These are phyloP conservation scores for Sapayoa aenigma DNA, from an alignment of 2,113 vertebrate species.

Conservation along the genomic window DNA sequence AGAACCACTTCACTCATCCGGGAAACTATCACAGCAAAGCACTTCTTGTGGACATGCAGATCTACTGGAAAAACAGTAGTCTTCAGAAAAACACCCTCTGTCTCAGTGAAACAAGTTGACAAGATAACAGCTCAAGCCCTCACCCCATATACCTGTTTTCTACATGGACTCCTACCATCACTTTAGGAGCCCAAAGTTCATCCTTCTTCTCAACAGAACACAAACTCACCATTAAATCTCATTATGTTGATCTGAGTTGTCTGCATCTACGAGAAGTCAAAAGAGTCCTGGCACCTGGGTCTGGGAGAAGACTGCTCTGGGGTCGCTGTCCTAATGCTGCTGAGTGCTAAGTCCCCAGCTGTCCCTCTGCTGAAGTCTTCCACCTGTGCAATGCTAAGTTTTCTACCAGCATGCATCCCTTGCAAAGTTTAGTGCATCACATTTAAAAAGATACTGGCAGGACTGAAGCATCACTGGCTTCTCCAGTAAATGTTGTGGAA, in stretches of 20 bases:
- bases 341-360: fast-evolving
- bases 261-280: background rate
- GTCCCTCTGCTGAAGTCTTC: background rate
- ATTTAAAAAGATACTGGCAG: background rate
- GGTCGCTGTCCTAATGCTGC: background rate
- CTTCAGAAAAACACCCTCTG: background rate
- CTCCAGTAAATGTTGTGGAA: background rate
- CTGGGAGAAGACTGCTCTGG: background rate
- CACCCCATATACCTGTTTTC: background rate
- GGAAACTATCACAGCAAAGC: background rate
- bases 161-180: fast-evolving
- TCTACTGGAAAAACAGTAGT: background rate
- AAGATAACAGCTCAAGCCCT: background rate
- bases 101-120: background rate
- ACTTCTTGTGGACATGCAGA: background rate
- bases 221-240: background rate
- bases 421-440: background rate
- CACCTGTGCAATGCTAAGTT: background rate
- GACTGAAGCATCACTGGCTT: background rate
- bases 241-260: background rate
- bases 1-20: background rate
- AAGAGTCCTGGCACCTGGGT: background rate
- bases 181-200: background rate
- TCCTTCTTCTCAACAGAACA: background rate
- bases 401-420: background rate